Evolutionary conservation across 1,140 invertebrate species (phyloP).

Genomic region (Halesus radiatus): DNA sequence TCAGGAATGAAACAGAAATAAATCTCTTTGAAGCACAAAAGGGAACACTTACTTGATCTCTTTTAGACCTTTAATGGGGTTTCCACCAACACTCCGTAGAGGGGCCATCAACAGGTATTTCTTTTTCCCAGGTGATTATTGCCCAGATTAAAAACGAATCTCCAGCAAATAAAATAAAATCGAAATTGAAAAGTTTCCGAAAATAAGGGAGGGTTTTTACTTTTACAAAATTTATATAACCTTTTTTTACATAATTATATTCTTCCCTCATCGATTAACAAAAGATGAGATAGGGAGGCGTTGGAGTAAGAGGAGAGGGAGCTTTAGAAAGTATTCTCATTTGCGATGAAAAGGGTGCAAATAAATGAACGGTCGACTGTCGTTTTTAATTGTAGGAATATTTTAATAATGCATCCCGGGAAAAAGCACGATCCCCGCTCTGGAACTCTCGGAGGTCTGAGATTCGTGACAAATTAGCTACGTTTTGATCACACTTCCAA

Average conservation of each 20-base stretch:
- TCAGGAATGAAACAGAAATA: conserved; percentile 39
- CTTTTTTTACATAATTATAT: conserved; percentile 49
- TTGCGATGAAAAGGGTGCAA: conserved; percentile 47
- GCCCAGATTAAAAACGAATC: conserved; percentile 21
- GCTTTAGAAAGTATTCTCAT: conserved; percentile 48
- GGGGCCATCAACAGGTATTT: conserved; percentile 49
- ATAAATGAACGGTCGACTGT: conserved; percentile 49
- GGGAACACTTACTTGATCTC: conserved; percentile 50
- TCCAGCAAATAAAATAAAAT: background rate
- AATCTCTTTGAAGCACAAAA: conserved; percentile 46
- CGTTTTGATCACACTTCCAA: background rate
- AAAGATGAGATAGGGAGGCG: conserved; percentile 17
- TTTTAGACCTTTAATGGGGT: conserved; percentile 44
- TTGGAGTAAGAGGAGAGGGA: conserved; percentile 11
- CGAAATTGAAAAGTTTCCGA: conserved; percentile 14
- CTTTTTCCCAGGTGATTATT: conserved; percentile 45
- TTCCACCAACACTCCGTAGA: conserved; percentile 3
- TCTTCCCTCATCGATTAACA: conserved; percentile 49
- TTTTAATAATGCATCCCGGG: conserved; percentile 55
- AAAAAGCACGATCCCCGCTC: conserved; percentile 49
- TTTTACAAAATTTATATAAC: conserved; percentile 6
- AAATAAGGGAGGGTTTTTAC: conserved; percentile 5
- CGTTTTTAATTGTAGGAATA: conserved; percentile 57
- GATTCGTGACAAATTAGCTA: conserved; percentile 40
- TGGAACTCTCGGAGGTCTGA: background rate